A percentile compares a stretch with the other conserved stretches of the same genome.
Conservation (phyloP, 2,113 vertebrate species). For the Pseudorhombus dupliciocellatus region DNA sequence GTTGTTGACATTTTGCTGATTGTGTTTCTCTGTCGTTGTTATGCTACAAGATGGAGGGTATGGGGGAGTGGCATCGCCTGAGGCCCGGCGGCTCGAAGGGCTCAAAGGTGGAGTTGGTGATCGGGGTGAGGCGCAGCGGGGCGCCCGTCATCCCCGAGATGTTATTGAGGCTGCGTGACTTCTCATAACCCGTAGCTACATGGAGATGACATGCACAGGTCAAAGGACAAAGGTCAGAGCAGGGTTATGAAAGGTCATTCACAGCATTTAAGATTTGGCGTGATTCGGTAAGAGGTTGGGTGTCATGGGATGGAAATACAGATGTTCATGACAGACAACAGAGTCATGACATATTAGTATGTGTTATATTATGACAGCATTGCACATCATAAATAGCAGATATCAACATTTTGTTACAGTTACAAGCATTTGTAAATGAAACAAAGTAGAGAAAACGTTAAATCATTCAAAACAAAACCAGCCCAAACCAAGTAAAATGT, state of each 20-base stretch:
- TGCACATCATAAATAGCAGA: slow-evolving; percentile 61
- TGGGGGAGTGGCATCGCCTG: slow-evolving; percentile 88
- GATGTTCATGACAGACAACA: slow-evolving; percentile 27
- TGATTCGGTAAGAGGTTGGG: slow-evolving; percentile 7
- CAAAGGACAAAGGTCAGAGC: slow-evolving; percentile 34
- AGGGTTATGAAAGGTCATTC: slow-evolving; percentile 30
- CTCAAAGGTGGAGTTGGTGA: slow-evolving; percentile 82
- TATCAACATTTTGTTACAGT: slow-evolving; percentile 65
- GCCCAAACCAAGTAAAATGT: slow-evolving; percentile 61
- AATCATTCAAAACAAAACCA: slow-evolving; percentile 46
- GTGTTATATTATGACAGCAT: slow-evolving; percentile 58
- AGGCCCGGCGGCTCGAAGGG: slow-evolving; percentile 85
- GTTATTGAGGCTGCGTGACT: slow-evolving; percentile 94
- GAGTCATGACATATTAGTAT: slow-evolving; percentile 27
- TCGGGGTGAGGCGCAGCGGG: slow-evolving; percentile 87
- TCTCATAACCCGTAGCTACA: slow-evolving; percentile 88
- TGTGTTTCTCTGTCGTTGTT: slow-evolving; percentile 8
- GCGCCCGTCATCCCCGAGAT: slow-evolving; percentile 89
- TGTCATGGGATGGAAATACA: slow-evolving; percentile 17
- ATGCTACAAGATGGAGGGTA: slow-evolving; percentile 90
- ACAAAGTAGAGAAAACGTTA: slow-evolving; percentile 39
- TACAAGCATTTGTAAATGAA: slow-evolving; percentile 64
- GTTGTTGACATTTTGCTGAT: slow-evolving; percentile 33
- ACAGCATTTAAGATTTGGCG: slow-evolving; percentile 20
- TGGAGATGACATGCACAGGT: slow-evolving; percentile 36